These are phyloP conservation scores for Desoria tigrina DNA, from an alignment of 2,888 invertebrate genomes.

Conservation along the genomic window DNA sequence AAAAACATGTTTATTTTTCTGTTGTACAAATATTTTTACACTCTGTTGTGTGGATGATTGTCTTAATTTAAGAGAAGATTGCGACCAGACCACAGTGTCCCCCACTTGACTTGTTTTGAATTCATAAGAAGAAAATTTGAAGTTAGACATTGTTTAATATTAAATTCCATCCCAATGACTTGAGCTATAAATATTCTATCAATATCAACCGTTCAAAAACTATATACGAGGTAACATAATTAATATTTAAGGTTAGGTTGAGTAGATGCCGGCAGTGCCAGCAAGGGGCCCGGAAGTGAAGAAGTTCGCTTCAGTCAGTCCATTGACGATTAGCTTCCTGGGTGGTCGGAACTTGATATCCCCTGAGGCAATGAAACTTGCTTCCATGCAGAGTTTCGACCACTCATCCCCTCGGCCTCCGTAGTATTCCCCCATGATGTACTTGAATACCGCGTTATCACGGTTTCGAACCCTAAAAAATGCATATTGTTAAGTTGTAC, in stretches of 20 bases:
- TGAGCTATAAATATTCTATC: too few species aligned
- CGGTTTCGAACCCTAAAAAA: slow-evolving; percentile 31
- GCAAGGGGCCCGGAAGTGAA: slow-evolving; percentile 36
- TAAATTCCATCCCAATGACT: too few species aligned
- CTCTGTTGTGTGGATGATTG: too few species aligned
- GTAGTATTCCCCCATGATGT: slow-evolving; percentile 32
- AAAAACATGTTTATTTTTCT: too few species aligned
- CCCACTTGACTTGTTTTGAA: too few species aligned
- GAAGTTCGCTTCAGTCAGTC: slow-evolving; percentile 39
- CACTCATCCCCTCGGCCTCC: slow-evolving; percentile 26
- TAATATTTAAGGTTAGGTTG: not conserved
- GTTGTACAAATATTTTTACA: too few species aligned
- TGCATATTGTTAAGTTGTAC: not conserved
- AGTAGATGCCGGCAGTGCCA: slow-evolving; percentile 25
- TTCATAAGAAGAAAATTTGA: too few species aligned
- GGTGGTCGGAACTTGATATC: slow-evolving; percentile 34
- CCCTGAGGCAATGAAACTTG: slow-evolving; percentile 25
- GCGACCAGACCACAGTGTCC: too few species aligned
- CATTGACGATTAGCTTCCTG: slow-evolving; percentile 39
- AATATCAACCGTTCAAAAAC: too few species aligned
- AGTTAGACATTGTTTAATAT: too few species aligned
- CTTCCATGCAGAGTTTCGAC: slow-evolving; percentile 37
- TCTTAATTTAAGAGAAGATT: too few species aligned
- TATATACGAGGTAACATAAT: too few species aligned
- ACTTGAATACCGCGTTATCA: slow-evolving; percentile 32